Evolutionary conservation across 2,113 vertebrate genomes (phyloP).

Genomic region (Triplophysa siluroides): DNA sequence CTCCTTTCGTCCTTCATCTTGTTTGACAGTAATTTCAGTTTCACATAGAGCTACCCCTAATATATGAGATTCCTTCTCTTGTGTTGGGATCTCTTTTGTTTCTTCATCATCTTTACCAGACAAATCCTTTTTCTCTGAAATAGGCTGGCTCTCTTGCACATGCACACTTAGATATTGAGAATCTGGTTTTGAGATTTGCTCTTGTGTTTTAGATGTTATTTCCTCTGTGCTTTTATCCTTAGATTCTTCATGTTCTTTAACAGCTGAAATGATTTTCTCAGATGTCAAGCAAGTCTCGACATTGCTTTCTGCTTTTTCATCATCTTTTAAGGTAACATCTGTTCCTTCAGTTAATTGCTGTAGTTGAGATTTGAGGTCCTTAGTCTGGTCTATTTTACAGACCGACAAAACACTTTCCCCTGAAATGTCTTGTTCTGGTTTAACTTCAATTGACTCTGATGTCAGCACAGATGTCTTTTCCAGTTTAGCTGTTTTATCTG

Average conservation of each 20-base stretch:
- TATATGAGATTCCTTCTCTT: constrained; percentile 2
- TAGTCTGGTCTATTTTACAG: constrained; percentile 12
- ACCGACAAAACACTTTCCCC: constrained; percentile 3
- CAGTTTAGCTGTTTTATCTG: constrained; percentile 6
- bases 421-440: constrained; percentile 5
- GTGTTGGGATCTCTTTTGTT: constrained; percentile 29
- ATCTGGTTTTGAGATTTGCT: constrained; percentile 20
- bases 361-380: constrained; percentile 29
- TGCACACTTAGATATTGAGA: constrained; percentile 31
- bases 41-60: background rate
- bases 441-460: constrained; percentile 14
- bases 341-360: constrained; percentile 33
- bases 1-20: constrained; percentile 67
- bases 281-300: constrained; percentile 2
- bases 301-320: constrained; percentile 8
- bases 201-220: background rate
- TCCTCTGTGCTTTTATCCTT: constrained; percentile 22
- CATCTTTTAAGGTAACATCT: constrained; percentile 29
- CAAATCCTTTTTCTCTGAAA: constrained; percentile 27
- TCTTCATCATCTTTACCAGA: constrained; percentile 16
- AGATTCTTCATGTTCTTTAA: constrained; percentile 19
- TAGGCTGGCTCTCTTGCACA: constrained; percentile 4
- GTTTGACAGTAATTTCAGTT: constrained; percentile 14
- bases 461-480: constrained; percentile 29
- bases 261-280: constrained; percentile 26